These are phyloP conservation scores for Callimorpha dominula DNA, from an alignment of 2,888 invertebrate genomes.

Conservation along the genomic window DNA sequence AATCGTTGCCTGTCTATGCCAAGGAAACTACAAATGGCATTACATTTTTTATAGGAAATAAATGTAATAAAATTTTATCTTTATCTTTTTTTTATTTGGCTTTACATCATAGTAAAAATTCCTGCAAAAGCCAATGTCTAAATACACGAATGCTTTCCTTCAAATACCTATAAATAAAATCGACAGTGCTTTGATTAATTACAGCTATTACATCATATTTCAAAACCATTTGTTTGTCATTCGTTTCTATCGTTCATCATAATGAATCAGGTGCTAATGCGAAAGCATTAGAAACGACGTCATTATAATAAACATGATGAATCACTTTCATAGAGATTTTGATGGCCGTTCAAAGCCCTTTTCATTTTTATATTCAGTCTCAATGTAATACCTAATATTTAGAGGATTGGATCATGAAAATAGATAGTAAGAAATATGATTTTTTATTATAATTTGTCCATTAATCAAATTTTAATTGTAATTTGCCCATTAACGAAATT, in stretches of 20 bases:
- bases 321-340: slow-evolving; percentile 5
- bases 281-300: slow-evolving; percentile 4
- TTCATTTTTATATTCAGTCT: neutral
- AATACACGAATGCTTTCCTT: neutral
- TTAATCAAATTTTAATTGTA: too few relatives aligned
- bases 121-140: neutral
- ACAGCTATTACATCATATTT: neutral
- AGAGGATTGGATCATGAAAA: too few relatives aligned
- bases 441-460: too few relatives aligned
- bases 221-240: neutral
- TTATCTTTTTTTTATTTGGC: too few relatives aligned
- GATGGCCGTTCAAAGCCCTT: neutral
- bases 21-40: too few relatives aligned
- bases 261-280: slow-evolving; percentile 17
- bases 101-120: too few relatives aligned
- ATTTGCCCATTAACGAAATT: too few relatives aligned
- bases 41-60: too few relatives aligned
- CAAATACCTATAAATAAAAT: neutral
- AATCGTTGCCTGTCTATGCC: too few relatives aligned
- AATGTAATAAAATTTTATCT: too few relatives aligned
- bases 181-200: slow-evolving; percentile 7
- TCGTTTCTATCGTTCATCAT: slow-evolving; percentile 6
- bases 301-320: neutral
- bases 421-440: too few relatives aligned
- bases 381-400: too few relatives aligned